Base-by-base conservation (phyloP, 2,113 vertebrate genomes). In the Pelusios castaneus region DNA sequence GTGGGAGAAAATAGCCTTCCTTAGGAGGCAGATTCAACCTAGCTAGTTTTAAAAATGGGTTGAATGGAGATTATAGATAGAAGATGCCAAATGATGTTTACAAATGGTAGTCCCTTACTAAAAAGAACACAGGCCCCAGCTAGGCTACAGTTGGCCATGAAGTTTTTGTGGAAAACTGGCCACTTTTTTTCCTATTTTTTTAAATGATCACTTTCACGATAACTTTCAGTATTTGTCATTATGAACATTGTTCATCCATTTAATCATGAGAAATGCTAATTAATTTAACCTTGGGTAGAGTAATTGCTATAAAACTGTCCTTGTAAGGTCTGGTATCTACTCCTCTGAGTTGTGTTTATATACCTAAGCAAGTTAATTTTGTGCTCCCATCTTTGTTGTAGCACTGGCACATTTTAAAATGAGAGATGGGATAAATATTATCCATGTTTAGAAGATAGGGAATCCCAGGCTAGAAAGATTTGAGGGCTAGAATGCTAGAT, bases 121-220 rank as follows among this genome's bases (percentile, higher is more conserved):
- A 67, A n/a, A 4, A 21, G 63, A 67, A 38, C 63, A 67, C 16
- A 38, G 19, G 17, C 17, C n/a, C 13, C 29, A 31, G 58, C 29
- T 34, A 60, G 13, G 58, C 25, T 58, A 4, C 21, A 38, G 63
- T 67, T 22, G 21, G 9, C 63, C 63, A 34, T 67, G 19, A 67
- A n/a, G 34, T 34, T 38, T 38, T 67, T 38, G 34, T 38, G 17
- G 34, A 22, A 67, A 38, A 67, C 63, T 34, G n/a, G 16, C 34
- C 63, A 67, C 19, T 67, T 67, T 67, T n/a, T 80, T 52, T 88
- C 89, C 92, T 94, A 7, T 78, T 89, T 94, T 96, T 94, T 96
- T 97, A 96, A 96, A 97, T 93, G 93, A 54, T 41, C 76, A 78
- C 84, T 95, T 89, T 85, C 88, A 94, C 90, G 93, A 47, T 83